These are phyloP conservation scores for Mobula birostris DNA, from an alignment of 2,113 vertebrate genomes.

Conservation along the genomic window DNA sequence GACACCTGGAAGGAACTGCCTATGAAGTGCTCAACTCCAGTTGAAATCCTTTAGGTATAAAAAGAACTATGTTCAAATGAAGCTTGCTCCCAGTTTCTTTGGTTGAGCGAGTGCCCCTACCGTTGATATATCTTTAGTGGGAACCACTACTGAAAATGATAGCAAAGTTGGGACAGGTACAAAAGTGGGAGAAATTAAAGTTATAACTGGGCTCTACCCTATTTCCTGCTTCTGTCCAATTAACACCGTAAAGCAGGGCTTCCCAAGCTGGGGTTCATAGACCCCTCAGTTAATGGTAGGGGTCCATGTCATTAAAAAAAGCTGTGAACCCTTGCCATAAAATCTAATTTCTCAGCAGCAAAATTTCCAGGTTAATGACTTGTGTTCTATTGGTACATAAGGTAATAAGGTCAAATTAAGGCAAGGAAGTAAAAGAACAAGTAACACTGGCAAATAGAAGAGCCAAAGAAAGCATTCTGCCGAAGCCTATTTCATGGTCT, in stretches of 20 bases:
- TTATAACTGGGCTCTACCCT: background rate
- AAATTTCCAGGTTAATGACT: background rate
- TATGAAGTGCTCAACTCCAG: background rate
- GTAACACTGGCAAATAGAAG: background rate
- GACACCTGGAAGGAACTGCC: background rate
- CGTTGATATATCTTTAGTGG: background rate
- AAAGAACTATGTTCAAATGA: background rate
- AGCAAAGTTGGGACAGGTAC: background rate
- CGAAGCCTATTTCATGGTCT: background rate
- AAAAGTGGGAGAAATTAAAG: background rate
- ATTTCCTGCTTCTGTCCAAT: constrained; percentile 11
- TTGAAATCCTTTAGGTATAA: background rate
- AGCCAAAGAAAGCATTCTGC: background rate
- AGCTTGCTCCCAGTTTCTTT: background rate
- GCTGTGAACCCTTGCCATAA: too few relatives aligned
- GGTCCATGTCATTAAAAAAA: too few relatives aligned
- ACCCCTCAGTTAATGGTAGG: too few relatives aligned
- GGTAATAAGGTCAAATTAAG: background rate
- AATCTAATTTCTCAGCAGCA: background rate
- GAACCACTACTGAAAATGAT: background rate
- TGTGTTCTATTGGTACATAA: background rate
- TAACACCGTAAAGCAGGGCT: background rate
- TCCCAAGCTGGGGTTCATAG: too few relatives aligned
- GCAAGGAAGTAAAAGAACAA: background rate
- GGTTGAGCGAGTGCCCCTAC: too few relatives aligned